Conservation (phyloP, 2,797 vertebrate genomes). For the Rhynchotus rufescens region DNA sequence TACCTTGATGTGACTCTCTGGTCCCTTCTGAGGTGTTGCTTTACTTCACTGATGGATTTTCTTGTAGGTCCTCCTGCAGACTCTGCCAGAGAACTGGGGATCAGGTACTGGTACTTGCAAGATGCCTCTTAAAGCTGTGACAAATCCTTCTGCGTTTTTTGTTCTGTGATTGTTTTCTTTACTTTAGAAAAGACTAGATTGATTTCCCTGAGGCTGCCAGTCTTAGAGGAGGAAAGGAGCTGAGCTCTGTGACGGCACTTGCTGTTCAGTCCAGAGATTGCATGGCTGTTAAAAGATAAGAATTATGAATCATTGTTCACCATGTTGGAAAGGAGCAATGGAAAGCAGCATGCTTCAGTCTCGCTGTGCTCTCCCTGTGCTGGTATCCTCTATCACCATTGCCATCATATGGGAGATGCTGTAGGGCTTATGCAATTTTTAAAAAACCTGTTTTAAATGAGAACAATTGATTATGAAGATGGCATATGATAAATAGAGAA, state of each 20-base stretch:
- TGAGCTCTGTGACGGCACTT: background rate
- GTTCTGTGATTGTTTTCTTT: background rate
- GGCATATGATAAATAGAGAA: background rate
- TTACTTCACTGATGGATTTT: background rate
- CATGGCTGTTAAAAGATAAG: background rate
- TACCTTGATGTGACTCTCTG: background rate
- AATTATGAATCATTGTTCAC: background rate
- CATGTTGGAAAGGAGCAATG: background rate
- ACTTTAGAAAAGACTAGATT: background rate
- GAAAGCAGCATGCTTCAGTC: background rate
- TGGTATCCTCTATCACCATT: background rate
- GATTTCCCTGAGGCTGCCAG: background rate
- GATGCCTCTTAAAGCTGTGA: background rate
- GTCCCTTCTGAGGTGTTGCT: background rate
- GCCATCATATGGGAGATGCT: background rate
- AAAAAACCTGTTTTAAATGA: background rate
- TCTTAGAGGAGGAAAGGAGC: background rate
- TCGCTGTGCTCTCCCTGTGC: background rate
- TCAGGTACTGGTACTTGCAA: background rate
- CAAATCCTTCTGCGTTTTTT: background rate
- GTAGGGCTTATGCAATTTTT: background rate
- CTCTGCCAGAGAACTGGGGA: background rate
- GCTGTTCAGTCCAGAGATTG: too few species aligned
- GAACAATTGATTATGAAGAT: background rate
- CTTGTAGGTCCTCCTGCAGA: background rate